Evolutionary conservation across 1,140 invertebrate genomes (phyloP).

Genomic region (Lepidurus packardi): DNA sequence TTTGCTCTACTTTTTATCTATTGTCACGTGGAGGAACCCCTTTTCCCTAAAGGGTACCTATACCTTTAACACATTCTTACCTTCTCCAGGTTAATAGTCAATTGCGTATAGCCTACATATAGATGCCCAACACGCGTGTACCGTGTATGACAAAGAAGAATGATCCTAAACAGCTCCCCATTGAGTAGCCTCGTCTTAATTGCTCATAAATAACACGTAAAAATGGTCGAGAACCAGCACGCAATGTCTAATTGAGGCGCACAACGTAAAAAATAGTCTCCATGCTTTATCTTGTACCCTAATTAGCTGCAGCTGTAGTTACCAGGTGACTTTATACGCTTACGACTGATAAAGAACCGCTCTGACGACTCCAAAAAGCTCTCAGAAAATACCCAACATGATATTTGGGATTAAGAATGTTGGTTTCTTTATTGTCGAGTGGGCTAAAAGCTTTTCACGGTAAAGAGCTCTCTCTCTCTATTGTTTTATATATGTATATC

Average conservation of each 20-base stretch:
- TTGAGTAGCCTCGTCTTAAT: neutral
- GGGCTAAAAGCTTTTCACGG: neutral
- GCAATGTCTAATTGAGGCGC: conserved; percentile 12
- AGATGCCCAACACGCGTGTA: neutral
- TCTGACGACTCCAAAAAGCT: no score
- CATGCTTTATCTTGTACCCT: neutral
- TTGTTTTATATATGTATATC: no score
- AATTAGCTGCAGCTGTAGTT: conserved; percentile 6
- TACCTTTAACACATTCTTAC: neutral
- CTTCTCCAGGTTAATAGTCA: neutral
- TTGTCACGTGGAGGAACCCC: neutral
- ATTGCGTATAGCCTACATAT: neutral
- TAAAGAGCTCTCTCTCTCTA: no score
- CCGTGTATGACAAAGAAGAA: neutral
- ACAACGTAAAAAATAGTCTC: neutral
- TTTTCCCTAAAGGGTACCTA: no score
- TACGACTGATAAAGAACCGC: neutral
- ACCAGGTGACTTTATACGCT: conserved; percentile 2
- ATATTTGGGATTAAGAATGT: no score
- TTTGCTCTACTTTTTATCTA: no score
- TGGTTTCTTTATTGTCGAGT: neutral
- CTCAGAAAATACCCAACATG: no score
- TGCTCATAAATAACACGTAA: neutral
- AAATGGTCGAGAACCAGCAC: neutral
- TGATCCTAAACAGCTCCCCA: neutral